These are phyloP conservation scores for Andricus quercusramuli DNA, from an alignment of 2,888 invertebrate genomes.

Conservation along the genomic window DNA sequence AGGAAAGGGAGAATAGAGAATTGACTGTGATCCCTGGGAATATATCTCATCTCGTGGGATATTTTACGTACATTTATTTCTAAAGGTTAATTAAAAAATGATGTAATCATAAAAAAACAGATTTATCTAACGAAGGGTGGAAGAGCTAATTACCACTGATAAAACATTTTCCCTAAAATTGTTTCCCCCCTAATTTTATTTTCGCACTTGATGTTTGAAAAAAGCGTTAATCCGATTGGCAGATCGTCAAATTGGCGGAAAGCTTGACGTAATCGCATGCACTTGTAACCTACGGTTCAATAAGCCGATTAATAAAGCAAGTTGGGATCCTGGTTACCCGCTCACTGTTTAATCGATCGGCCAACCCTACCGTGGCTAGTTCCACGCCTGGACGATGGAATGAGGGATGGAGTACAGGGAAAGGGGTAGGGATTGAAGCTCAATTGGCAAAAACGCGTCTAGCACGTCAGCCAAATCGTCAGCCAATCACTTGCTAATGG, in stretches of 20 bases:
- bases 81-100: too few relatives aligned
- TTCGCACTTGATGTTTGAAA: not conserved
- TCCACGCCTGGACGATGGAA: conserved; percentile 25
- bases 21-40: too few relatives aligned
- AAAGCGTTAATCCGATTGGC: conserved; percentile 30
- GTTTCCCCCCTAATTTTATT: not conserved
- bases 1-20: too few relatives aligned
- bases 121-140: too few relatives aligned
- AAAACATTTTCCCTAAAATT: conserved; percentile 31
- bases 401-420: not conserved
- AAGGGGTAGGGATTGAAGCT: conserved; percentile 18
- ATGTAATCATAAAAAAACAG: too few relatives aligned
- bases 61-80: too few relatives aligned
- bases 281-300: conserved; percentile 41
- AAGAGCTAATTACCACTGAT: conserved; percentile 48
- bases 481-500: conserved; percentile 38
- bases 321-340: conserved; percentile 38
- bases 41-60: too few relatives aligned
- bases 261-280: conserved; percentile 39
- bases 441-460: conserved; percentile 41
- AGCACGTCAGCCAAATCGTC: conserved; percentile 29
- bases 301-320: conserved; percentile 42
- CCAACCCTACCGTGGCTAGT: conserved; percentile 37
- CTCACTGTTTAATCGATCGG: conserved; percentile 40
- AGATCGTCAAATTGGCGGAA: conserved; percentile 38